Conservation (phyloP, 2,113 vertebrate genomes). For the Bubo scandiacus region DNA sequence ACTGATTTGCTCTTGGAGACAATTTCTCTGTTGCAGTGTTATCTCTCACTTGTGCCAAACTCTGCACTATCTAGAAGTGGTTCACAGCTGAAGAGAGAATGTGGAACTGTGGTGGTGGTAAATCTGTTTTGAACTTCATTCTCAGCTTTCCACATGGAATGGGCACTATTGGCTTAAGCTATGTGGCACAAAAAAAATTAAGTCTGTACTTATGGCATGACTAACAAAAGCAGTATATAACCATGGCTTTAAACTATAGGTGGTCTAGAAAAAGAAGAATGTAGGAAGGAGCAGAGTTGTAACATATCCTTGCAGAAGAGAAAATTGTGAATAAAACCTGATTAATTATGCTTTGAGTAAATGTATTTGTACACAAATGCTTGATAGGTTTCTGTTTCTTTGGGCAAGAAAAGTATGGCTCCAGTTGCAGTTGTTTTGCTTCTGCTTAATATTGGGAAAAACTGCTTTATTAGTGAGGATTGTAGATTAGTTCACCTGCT, state of each 20-base stretch:
- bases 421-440: not conserved
- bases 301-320: not conserved
- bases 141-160: not conserved
- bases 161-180: not conserved
- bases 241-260: not conserved
- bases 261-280: not conserved
- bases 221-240: not conserved
- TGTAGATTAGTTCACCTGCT: slow-evolving; percentile 21
- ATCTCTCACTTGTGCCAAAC: not conserved
- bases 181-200: accelerated
- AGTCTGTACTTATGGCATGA: not conserved
- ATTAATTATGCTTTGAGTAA: not conserved
- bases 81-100: not conserved
- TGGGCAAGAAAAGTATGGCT: not conserved
- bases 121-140: not conserved
- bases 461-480: not conserved
- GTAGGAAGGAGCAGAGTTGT: not conserved
- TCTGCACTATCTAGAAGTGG: not conserved
- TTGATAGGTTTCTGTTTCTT: not conserved
- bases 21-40: not conserved
- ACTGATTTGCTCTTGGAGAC: not conserved
- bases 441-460: not conserved
- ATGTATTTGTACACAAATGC: not conserved
- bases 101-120: not conserved
- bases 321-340: not conserved